phyloP scores from a whole-genome alignment of 37 sponge, comb jelly and placozoan species.

The Oopsacas minuta region DNA sequence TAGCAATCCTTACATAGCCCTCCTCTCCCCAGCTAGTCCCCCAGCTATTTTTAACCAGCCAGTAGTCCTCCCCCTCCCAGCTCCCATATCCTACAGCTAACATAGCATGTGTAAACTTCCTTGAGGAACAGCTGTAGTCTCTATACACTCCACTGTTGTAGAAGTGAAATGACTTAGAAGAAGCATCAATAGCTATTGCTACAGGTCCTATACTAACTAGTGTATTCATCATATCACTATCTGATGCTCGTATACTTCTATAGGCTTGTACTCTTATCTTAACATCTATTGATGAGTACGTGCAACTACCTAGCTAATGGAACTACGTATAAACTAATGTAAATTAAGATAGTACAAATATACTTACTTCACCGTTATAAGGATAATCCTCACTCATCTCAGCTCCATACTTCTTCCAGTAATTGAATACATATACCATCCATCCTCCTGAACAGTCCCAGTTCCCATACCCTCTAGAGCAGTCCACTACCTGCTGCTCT shows the following conservation, averaged over 20 bases:
- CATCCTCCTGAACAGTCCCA: neutral
- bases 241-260: neutral
- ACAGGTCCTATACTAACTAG: constrained; percentile 11
- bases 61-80: constrained; percentile 12
- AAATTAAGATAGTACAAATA: neutral
- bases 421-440: neutral
- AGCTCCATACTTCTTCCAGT: neutral
- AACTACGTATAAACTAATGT: neutral
- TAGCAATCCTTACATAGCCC: neutral
- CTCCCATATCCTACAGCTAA: constrained; percentile 22
- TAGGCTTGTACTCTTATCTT: neutral
- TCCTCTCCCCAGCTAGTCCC: neutral
- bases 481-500: constrained; percentile 13
- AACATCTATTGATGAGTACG: neutral
- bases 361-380: neutral
- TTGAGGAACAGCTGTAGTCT: constrained; percentile 7
- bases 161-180: neutral
- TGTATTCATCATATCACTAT: neutral
- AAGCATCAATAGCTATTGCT: constrained; percentile 4
- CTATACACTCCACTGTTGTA: constrained; percentile 23
- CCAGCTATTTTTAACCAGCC: constrained; percentile 26
- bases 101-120: neutral
- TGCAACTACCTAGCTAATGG: neutral
- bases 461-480: constrained; percentile 11
- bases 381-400: neutral